Percentiles rank a stretch among this genome's conserved stretches.
These are phyloP conservation scores for Palythoa grandis DNA, from an alignment of 92 coral and sea anemone genomes.

Conservation along the genomic window DNA sequence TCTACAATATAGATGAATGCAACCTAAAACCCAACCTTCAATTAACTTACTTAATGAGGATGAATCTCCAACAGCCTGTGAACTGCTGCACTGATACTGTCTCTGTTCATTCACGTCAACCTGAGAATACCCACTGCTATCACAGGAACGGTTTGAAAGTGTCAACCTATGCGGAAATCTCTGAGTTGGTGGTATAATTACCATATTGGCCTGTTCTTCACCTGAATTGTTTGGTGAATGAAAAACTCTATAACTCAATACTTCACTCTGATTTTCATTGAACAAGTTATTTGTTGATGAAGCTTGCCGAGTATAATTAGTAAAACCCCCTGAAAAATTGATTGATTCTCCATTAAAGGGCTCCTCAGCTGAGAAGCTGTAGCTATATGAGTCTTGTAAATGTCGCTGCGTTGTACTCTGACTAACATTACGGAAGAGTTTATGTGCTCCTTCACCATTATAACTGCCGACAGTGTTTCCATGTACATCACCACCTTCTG, in stretches of 20 bases:
- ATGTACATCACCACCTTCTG: constrained; percentile 42
- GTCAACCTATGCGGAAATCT: constrained; percentile 12
- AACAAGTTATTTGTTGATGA: constrained; percentile 58
- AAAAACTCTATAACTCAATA: constrained; percentile 43
- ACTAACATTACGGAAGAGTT: constrained; percentile 51
- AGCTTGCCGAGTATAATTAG: constrained; percentile 48
- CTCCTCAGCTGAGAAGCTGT: constrained; percentile 54
- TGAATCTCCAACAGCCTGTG: constrained; percentile 19
- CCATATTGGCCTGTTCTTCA: constrained; percentile 31
- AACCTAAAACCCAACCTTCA: no score
- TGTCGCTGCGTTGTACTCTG: constrained; percentile 31
- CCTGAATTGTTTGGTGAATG: constrained; percentile 43
- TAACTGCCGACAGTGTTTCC: constrained; percentile 32
- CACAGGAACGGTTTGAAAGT: constrained; percentile 45
- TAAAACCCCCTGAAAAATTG: constrained; percentile 26
- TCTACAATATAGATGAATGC: no score
- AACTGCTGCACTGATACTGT: constrained; percentile 12
- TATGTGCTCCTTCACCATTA: constrained; percentile 22
- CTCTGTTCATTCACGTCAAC: constrained; percentile 5
- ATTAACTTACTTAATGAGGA: constrained; percentile 23
- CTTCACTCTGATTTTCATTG: constrained; percentile 57
- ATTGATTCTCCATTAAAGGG: constrained; percentile 53
- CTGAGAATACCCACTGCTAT: constrained; percentile 33
- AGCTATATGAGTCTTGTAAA: constrained; percentile 56
- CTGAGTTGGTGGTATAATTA: constrained; percentile 27